phyloP scores from a whole-genome alignment of 1,140 invertebrate species.

The Hetaerina americana region DNA sequence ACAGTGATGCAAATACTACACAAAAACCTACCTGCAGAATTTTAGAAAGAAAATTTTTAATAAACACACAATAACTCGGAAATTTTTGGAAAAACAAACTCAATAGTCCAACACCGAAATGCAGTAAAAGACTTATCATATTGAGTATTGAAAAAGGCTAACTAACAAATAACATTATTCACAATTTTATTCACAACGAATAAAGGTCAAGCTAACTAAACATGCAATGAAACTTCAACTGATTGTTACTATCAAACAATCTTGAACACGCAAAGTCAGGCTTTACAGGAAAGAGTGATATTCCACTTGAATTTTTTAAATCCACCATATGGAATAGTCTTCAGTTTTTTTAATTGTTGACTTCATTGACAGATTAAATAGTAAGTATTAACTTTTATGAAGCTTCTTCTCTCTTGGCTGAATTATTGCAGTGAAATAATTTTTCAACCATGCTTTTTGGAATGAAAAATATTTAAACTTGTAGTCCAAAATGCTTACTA shows the following conservation, averaged over 20 bases:
- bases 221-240: neutral
- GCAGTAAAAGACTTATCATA: neutral
- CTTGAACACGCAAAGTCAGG: neutral
- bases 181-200: neutral
- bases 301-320: too few species aligned
- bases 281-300: neutral
- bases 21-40: neutral
- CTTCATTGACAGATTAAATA: too few species aligned
- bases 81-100: neutral
- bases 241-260: neutral
- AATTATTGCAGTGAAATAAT: too few species aligned
- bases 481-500: too few species aligned
- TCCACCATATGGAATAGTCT: too few species aligned
- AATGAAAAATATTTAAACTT: too few species aligned
- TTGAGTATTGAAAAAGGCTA: neutral
- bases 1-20: neutral
- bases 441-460: too few species aligned
- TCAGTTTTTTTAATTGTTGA: too few species aligned
- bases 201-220: neutral
- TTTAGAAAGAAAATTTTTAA: neutral
- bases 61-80: neutral
- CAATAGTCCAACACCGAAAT: neutral
- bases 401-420: too few species aligned
- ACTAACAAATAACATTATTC: neutral
- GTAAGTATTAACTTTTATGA: too few species aligned